Percentiles rank a stretch among this genome's conserved stretches.
Conservation (phyloP, 2,797 vertebrate species). For the Tokudaia tokunoshimensis region DNA sequence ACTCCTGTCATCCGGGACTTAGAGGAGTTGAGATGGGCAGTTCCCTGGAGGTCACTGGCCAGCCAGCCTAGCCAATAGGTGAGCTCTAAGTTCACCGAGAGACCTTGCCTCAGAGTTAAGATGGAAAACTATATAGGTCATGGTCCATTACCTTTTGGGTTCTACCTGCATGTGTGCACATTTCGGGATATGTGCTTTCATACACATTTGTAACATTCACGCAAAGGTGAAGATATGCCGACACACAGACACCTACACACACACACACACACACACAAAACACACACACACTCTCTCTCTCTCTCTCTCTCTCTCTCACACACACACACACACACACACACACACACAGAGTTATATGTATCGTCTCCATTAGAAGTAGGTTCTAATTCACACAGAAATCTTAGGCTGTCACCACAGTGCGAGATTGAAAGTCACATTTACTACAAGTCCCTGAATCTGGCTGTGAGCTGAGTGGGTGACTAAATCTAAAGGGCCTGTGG, state of each 20-base stretch:
- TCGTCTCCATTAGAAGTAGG: neutral
- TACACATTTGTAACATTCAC: neutral
- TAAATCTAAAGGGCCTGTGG: neutral
- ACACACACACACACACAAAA: neutral
- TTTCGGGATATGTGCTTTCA: neutral
- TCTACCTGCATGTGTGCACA: neutral
- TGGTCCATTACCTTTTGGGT: neutral
- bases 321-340: too few relatives aligned
- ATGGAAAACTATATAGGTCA: neutral
- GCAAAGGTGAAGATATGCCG: neutral
- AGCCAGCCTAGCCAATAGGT: neutral
- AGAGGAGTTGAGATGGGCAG: neutral
- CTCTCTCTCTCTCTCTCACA: too few relatives aligned
- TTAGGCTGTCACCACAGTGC: neutral
- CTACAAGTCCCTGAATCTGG: neutral
- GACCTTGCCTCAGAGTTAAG: neutral
- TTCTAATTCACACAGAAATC: too few relatives aligned
- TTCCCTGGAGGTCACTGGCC: neutral
- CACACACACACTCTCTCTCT: too few relatives aligned
- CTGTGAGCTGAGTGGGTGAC: neutral
- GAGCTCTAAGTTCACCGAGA: neutral
- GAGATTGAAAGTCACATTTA: neutral
- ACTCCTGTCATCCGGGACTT: too few relatives aligned
- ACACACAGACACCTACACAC: neutral
- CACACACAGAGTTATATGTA: accelerated